phyloP scores from a whole-genome alignment of 2,888 invertebrate genomes.

The Diaperis boleti region DNA sequence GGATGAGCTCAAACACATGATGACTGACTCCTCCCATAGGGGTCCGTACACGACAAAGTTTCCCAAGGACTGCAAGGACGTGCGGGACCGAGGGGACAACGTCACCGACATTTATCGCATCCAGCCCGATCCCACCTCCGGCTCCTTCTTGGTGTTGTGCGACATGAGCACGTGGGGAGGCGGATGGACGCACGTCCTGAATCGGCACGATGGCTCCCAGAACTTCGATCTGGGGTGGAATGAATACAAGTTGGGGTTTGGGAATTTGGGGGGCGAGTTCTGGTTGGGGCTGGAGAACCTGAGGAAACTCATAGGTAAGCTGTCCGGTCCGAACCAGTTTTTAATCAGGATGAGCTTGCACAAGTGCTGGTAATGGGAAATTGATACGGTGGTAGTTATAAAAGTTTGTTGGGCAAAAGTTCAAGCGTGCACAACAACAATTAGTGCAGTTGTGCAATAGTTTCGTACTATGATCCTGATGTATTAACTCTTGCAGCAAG shows the following conservation, averaged over 20 bases:
- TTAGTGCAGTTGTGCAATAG: too few species aligned
- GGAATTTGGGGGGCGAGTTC: constrained; percentile 70
- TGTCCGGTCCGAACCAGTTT: too few species aligned
- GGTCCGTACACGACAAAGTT: neutral
- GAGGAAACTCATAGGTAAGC: constrained; percentile 67
- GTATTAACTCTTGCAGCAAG: constrained; percentile 43
- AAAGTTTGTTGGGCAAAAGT: too few species aligned
- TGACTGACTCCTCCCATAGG: neutral
- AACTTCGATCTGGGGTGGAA: neutral
- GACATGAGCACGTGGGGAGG: neutral
- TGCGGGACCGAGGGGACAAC: neutral
- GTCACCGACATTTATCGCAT: neutral
- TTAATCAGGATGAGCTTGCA: too few species aligned
- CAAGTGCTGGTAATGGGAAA: too few species aligned
- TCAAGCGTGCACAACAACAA: too few species aligned
- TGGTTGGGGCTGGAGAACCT: constrained; percentile 80
- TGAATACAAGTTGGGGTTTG: neutral
- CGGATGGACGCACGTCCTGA: neutral
- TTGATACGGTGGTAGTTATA: too few species aligned
- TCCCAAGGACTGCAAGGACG: neutral
- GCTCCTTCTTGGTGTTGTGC: neutral
- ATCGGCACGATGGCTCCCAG: neutral
- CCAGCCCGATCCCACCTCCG: neutral
- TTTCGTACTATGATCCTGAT: constrained; percentile 40
- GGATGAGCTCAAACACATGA: neutral